Percentiles rank a stretch among this genome's conserved stretches.
Conservation (phyloP, 2,888 invertebrate genomes). For the Liposcelis brunnea region DNA sequence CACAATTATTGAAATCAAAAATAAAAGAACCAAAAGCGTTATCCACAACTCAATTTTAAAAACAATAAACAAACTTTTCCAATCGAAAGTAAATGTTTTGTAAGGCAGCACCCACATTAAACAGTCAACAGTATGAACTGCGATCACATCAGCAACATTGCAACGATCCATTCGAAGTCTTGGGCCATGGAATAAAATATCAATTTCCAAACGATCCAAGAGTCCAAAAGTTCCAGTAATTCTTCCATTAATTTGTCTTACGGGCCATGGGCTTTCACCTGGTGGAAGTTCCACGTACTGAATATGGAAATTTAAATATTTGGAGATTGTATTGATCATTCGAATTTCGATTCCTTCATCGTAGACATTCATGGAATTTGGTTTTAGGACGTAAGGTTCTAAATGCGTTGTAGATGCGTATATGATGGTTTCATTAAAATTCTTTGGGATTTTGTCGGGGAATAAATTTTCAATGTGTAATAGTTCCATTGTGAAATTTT, state of each 20-base stretch:
- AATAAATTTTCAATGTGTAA: no score
- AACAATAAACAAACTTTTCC: background rate
- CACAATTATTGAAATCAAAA: background rate
- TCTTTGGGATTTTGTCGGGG: background rate
- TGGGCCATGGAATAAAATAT: conserved; percentile 1
- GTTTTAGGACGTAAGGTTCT: background rate
- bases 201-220: background rate
- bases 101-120: background rate
- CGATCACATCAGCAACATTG: background rate
- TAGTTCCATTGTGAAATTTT: no score
- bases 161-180: background rate
- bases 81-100: background rate
- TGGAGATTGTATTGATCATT: background rate
- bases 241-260: background rate
- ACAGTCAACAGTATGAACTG: background rate
- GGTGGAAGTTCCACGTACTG: background rate
- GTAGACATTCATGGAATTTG: background rate
- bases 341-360: background rate
- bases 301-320: background rate
- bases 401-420: background rate
- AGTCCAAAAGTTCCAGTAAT: background rate
- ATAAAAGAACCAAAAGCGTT: background rate
- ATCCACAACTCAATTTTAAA: background rate
- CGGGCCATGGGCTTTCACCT: background rate
- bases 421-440: background rate